Conservation (phyloP, 2,113 vertebrate species). For the Hyaena hyaena region DNA sequence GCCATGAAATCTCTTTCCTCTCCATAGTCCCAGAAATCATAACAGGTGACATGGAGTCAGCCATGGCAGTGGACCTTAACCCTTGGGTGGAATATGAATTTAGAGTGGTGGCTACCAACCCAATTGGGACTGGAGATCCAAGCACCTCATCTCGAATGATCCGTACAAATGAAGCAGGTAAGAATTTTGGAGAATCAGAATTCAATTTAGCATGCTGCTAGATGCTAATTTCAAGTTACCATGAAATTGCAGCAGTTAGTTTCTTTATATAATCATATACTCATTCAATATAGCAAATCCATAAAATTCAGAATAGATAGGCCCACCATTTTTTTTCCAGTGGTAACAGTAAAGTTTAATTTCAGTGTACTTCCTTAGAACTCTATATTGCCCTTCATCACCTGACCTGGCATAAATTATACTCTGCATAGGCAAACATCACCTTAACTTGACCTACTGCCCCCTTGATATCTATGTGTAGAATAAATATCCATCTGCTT, state of each 20-base stretch:
- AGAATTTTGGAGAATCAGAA: not conserved
- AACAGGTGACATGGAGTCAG: conserved; percentile 96
- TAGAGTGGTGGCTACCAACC: conserved; percentile 96
- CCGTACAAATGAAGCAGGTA: conserved; percentile 97
- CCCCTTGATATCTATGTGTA: not conserved
- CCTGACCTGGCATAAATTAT: not conserved
- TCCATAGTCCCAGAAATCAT: conserved; percentile 94
- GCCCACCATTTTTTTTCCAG: not conserved
- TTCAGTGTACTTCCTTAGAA: not conserved
- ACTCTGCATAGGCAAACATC: not conserved
- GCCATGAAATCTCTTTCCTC: conserved; percentile 25
- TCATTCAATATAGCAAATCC: not conserved
- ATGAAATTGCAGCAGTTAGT: not conserved
- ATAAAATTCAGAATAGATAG: not conserved
- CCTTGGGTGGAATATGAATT: conserved; percentile 99
- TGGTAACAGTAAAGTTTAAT: not conserved
- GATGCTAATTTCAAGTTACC: not conserved
- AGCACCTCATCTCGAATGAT: conserved; percentile 93
- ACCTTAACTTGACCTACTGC: not conserved
- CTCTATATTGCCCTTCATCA: not conserved
- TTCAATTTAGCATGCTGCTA: not conserved
- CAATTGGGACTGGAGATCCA: conserved; percentile 96
- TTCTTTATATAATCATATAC: not conserved
- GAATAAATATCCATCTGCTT: not conserved
- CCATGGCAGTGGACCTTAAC: conserved; percentile 95